Evolutionary conservation across 2,797 vertebrate genomes (phyloP).

Genomic region (Morus bassanus): DNA sequence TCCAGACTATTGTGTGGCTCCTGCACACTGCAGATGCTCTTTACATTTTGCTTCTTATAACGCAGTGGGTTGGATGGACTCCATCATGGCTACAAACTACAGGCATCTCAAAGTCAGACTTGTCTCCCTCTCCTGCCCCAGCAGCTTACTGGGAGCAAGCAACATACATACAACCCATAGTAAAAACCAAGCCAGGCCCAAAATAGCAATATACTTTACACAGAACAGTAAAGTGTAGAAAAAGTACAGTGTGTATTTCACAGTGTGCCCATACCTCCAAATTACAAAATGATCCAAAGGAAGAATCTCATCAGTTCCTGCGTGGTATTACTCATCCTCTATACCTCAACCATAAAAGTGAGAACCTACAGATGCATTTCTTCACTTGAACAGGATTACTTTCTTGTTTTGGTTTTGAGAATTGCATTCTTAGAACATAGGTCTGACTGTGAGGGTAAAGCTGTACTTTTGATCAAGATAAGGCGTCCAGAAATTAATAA

Average conservation of each 20-base stretch:
- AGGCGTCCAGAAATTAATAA: not conserved
- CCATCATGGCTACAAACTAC: not conserved
- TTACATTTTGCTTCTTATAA: not conserved
- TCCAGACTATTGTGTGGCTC: not conserved
- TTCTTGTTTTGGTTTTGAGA: not conserved
- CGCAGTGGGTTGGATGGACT: not conserved
- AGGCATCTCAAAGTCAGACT: not conserved
- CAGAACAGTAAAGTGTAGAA: not conserved
- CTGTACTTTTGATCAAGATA: not conserved
- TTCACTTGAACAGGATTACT: not conserved
- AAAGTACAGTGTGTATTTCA: not conserved
- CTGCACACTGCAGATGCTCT: not conserved
- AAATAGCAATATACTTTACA: not conserved
- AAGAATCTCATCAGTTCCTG: not conserved
- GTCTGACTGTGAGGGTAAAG: not conserved
- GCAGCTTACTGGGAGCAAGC: not conserved
- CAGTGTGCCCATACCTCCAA: not conserved
- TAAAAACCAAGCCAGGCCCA: not conserved
- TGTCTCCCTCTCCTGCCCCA: not conserved
- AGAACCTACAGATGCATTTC: not conserved
- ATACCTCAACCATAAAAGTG: not conserved
- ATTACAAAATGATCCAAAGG: not conserved
- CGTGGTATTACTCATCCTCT: not conserved
- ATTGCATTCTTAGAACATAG: not conserved
- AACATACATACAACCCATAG: not conserved